Base-by-base conservation (phyloP, 2,888 invertebrate species). In the Conchocele bisecta region DNA sequence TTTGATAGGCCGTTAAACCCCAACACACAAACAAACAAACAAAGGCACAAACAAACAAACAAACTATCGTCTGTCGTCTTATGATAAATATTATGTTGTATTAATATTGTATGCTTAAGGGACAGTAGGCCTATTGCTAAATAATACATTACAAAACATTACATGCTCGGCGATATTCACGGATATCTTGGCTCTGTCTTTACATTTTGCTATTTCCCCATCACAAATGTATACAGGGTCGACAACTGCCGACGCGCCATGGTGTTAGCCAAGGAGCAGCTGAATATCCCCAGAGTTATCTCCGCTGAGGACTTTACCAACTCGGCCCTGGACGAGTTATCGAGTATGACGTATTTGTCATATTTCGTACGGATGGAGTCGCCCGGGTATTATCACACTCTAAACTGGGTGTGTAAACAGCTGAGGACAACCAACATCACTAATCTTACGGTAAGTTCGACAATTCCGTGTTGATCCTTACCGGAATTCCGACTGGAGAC, bases 291-390 rank as follows among this genome's bases (percentile, higher is more conserved):
- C 0, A 95, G 97, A 92, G 96, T 99, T 0, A 92, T 99, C 75
- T 97, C 97, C 84, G 97, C 99, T 0, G 98, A 98, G 91, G 98
- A 99, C 92, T 93, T 99, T 82, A 96, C 98, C 0, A 98, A 97
- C 0, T 96, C 96, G 0, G 97, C 97, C 94, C 92, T 99, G 79
- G 99, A 99, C 87, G 99, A 99, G 91, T 93, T 98, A 4, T 98
- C 98, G 1, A 98, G 98, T 75, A 98, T 99, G 97, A 98, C 98
- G 0, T 99, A 99, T 92, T 92, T 99, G 57, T 98, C 98, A 0
- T 99, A 99, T 92, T 99, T 99, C 91, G 98, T 99, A 96, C 98
- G 97, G 88, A 96, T 97, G 31, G 96, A 96, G 64, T 97, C 97
- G 1, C 95, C 98, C 0, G 93, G 98, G 2, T 98, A 97, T 90